Evolutionary conservation across 53 echinoderm and acorn worm genomes (phyloP).

Genomic region (Astropecten irregularis): DNA sequence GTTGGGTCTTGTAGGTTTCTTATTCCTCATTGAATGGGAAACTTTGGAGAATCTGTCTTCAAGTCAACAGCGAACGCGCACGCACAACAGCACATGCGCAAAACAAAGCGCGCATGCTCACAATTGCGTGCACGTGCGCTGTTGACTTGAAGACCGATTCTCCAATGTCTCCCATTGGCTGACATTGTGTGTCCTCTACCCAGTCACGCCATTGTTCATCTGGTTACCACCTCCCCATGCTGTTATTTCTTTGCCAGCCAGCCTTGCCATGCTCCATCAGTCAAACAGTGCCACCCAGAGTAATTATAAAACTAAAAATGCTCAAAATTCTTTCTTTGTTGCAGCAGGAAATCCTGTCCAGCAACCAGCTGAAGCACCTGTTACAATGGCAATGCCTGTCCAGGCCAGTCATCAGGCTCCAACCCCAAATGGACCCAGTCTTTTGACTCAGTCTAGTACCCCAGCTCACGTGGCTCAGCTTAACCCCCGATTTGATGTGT

Average conservation of each 20-base stretch:
- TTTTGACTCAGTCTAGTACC: neutral
- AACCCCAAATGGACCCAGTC: neutral
- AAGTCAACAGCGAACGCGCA: too few relatives aligned
- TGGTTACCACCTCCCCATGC: neutral
- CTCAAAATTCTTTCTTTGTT: neutral
- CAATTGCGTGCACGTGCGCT: too few relatives aligned
- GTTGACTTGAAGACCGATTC: too few relatives aligned
- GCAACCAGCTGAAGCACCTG: neutral
- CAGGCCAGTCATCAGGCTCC: neutral
- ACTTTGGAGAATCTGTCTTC: too few relatives aligned
- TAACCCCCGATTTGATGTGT: neutral
- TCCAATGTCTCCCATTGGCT: too few relatives aligned
- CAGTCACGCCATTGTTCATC: neutral
- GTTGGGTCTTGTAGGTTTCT: too few relatives aligned
- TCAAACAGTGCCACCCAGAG: neutral
- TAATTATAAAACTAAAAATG: neutral
- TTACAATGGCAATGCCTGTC: neutral
- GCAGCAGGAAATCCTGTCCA: neutral
- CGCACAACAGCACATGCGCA: too few relatives aligned
- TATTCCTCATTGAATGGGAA: too few relatives aligned
- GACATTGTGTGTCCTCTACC: neutral
- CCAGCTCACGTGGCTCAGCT: neutral
- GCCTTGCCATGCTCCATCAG: neutral
- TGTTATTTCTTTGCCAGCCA: neutral
- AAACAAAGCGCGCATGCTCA: too few relatives aligned